A percentile compares a stretch with the other conserved stretches of the same genome.
Conservation (phyloP, 2,113 vertebrate genomes). For the Promerops cafer region DNA sequence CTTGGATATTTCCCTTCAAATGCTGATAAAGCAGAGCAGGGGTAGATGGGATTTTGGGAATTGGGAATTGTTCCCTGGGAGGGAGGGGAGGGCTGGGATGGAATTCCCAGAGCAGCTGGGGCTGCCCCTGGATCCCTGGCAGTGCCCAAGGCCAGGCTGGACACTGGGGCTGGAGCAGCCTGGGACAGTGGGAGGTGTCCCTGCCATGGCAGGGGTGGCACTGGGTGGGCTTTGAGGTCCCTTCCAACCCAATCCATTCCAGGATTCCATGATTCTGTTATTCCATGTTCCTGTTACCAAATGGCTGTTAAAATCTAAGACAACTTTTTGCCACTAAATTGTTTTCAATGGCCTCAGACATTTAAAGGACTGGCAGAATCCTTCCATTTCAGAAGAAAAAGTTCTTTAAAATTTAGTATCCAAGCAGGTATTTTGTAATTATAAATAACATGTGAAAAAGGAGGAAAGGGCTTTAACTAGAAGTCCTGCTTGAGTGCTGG, state of each 20-base stretch:
- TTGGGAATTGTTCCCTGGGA: background rate
- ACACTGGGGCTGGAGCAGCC: background rate
- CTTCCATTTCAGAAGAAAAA: background rate
- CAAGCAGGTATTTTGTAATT: background rate
- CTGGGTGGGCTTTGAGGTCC: fast-evolving
- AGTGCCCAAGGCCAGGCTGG: background rate
- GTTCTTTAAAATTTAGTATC: background rate
- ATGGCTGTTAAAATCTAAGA: background rate
- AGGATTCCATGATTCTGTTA: background rate
- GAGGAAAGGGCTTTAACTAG: background rate
- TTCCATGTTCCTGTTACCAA: background rate
- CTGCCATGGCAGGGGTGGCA: background rate
- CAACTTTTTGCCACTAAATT: background rate
- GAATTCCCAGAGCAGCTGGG: background rate
- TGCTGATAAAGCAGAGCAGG: background rate
- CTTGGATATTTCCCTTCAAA: background rate
- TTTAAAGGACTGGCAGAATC: background rate
- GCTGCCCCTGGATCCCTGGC: background rate
- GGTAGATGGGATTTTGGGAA: background rate
- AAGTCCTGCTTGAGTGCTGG: background rate
- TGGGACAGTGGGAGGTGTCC: background rate
- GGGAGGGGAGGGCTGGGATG: background rate
- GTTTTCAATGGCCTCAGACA: background rate
- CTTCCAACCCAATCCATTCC: background rate
- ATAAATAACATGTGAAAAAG: background rate